These are phyloP conservation scores for Coranthus polyacanthus DNA, from an alignment of 2,797 vertebrate genomes.

Conservation along the genomic window DNA sequence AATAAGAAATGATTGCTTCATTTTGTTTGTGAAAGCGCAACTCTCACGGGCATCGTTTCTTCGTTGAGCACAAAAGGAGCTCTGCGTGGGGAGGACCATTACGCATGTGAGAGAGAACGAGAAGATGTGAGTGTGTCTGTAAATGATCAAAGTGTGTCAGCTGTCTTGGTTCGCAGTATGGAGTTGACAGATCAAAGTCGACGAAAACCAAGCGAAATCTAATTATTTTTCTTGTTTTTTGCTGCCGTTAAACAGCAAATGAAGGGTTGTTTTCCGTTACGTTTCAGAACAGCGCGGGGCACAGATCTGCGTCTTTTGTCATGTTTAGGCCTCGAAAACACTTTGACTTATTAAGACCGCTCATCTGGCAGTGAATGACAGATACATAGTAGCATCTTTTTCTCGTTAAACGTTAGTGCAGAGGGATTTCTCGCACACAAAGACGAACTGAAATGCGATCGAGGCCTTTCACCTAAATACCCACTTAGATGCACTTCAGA, in stretches of 20 bases:
- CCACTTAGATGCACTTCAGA: neutral
- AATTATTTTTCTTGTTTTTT: too few species aligned
- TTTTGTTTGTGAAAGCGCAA: constrained; percentile 63
- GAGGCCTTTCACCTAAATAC: constrained; percentile 5
- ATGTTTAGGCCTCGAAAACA: too few species aligned
- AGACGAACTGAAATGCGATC: neutral
- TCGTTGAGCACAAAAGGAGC: constrained; percentile 33
- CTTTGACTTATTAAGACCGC: neutral
- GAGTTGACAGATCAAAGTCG: constrained; percentile 43
- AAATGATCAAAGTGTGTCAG: constrained; percentile 46
- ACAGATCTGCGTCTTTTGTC: too few species aligned
- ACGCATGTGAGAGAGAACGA: constrained; percentile 23
- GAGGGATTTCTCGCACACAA: neutral
- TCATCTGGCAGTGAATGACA: neutral
- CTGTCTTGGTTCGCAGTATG: constrained; percentile 32
- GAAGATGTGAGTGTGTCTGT: constrained; percentile 25
- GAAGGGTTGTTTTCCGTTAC: too few species aligned
- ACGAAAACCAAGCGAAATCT: constrained; percentile 19
- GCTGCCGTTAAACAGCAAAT: neutral
- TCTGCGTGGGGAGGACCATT: constrained; percentile 40
- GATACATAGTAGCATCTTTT: neutral
- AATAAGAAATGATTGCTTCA: constrained; percentile 52
- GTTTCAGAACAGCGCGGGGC: too few species aligned
- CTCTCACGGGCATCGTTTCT: constrained; percentile 59
- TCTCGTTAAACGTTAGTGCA: neutral